Evolutionary conservation across 2,113 vertebrate genomes (phyloP), one percentile per base, ranked within the genome.

Genomic region (Alligator mississippiensis): DNA sequence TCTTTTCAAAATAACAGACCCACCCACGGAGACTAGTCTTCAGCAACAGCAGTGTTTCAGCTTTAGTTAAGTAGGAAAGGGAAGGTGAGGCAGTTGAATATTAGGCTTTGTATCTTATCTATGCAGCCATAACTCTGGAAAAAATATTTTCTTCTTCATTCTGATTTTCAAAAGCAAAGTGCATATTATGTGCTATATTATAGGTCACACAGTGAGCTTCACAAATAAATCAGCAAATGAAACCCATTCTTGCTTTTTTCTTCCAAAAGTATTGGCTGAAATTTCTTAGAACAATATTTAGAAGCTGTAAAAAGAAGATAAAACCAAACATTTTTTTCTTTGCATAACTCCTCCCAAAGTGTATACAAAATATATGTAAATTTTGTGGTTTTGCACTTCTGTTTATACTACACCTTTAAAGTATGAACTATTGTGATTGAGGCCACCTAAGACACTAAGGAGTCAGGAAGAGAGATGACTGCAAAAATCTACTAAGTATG

Each of bases 261-360:
- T 22, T 74, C 38, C 70, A 74, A 12, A 34, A 24, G 4, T 14
- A 13, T 47, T 22, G 47, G 15, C 63, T 81, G 92, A 93, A 91
- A 94, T 96, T 94, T 91, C 90, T 93, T 86, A 92, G 91, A 96
- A 84, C 38, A 92, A 92, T 88, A 88, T 91, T 91, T 88, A 96
- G 93, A 95, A 96, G 88, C 79, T 68, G 62, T 60, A 96, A 92
- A 94, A 79, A 85, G 85, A 95, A 88, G 25, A 86, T 87, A 82
- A 91, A 1, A 81, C 63, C 84, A 91, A 96, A 68, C 68, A 63
- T 62, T 78, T 63, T 70, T 81, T 34, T 68, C 62, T 85, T 83
- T 82, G 83, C 2, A 2, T 10, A 21, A 14, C 10, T 17, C 6
- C 2, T 2, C 47, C 62, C 78, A 75, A 9, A 47, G 77, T 18